A percentile compares a stretch with the other conserved stretches of the same genome.
phyloP scores from a whole-genome alignment of 2,888 invertebrate genomes.

The Xanthorhoe designata region DNA sequence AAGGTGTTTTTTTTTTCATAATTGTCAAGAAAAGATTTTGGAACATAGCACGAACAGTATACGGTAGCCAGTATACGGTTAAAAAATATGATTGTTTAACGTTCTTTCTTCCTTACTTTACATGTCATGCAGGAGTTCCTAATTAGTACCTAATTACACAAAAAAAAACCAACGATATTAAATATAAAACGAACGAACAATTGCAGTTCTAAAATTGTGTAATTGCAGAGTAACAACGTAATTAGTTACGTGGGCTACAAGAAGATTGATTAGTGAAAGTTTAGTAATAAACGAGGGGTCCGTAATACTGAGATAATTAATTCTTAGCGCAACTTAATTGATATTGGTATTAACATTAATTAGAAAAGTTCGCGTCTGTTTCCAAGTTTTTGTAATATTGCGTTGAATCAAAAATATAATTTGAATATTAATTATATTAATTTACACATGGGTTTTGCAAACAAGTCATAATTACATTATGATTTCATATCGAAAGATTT shows the following conservation, averaged over 20 bases:
- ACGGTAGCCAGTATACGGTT: no score
- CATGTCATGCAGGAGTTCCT: no score
- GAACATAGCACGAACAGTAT: no score
- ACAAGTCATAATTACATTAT: slow-evolving; percentile 12
- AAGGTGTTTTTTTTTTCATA: no score
- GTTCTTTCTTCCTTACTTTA: no score
- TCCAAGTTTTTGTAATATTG: slow-evolving; percentile 61
- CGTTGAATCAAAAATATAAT: slow-evolving; percentile 36
- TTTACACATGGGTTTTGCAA: slow-evolving; percentile 21
- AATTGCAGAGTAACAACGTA: slow-evolving; percentile 33
- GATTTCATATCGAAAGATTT: background rate
- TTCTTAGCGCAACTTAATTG: slow-evolving; percentile 83
- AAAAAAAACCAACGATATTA: background rate
- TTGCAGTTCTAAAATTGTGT: slow-evolving; percentile 11
- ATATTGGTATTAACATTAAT: slow-evolving; percentile 82
- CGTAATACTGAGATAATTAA: slow-evolving; percentile 82
- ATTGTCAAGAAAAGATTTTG: no score
- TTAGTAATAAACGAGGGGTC: slow-evolving; percentile 81
- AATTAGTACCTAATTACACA: no score
- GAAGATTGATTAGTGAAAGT: slow-evolving; percentile 82
- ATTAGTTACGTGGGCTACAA: slow-evolving; percentile 57
- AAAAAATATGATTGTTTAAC: no score
- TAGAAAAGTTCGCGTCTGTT: slow-evolving; percentile 76
- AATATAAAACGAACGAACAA: background rate
- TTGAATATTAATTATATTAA: slow-evolving; percentile 37